Conservation (phyloP, 1,140 invertebrate genomes). For the Geopemphigus sp. region DNA sequence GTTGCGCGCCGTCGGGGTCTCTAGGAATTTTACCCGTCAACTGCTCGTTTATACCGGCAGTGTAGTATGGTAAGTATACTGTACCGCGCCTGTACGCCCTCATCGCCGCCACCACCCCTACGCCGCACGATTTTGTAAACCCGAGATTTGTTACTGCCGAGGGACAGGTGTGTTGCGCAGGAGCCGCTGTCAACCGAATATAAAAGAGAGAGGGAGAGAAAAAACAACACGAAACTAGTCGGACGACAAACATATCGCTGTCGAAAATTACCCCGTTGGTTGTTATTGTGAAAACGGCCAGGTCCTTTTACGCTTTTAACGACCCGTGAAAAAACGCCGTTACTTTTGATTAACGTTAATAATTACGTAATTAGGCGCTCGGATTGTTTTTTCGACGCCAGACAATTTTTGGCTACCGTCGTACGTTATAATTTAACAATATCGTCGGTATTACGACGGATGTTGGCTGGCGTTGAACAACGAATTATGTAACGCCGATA, state of each 20-base stretch:
- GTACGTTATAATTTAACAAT: not conserved
- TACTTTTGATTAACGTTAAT: slow-evolving; percentile 22
- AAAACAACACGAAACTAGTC: slow-evolving; percentile 1
- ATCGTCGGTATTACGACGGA: no score
- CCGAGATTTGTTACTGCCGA: slow-evolving; percentile 30
- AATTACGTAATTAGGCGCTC: slow-evolving; percentile 4
- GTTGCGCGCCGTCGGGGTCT: not conserved
- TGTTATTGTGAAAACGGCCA: slow-evolving; percentile 14
- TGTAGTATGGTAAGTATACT: no score
- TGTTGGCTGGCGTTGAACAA: no score
- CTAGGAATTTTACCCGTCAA: slow-evolving; percentile 21
- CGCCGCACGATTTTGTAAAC: not conserved
- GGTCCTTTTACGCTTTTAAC: slow-evolving; percentile 42
- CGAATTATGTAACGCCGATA: no score
- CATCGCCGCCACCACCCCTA: no score
- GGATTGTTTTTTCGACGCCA: not conserved
- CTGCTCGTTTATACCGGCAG: not conserved
- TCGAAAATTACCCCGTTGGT: slow-evolving; percentile 13
- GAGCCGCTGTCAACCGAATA: slow-evolving; percentile 4
- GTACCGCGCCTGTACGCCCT: no score
- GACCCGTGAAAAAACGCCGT: slow-evolving; percentile 8
- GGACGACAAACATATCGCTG: slow-evolving; percentile 20
- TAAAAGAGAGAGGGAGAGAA: not conserved
- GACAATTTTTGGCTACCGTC: not conserved
- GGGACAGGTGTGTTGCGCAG: slow-evolving; percentile 44